These are phyloP conservation scores for Xenopus tropicalis DNA, from an alignment of 2,113 vertebrate genomes.

Conservation along the genomic window DNA sequence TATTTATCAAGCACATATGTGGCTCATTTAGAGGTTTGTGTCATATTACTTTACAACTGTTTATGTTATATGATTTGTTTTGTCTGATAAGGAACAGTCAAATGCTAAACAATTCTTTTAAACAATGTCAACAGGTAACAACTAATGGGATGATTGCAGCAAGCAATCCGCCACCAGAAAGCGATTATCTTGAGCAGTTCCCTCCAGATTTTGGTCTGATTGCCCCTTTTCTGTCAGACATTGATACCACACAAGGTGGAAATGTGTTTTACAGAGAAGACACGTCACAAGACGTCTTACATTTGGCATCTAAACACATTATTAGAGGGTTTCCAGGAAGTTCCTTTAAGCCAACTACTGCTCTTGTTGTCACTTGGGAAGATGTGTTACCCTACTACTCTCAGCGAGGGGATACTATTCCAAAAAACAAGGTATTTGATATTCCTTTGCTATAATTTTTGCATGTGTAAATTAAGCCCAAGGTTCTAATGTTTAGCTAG, in stretches of 20 bases:
- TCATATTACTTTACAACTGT: no score
- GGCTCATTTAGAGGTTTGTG: no score
- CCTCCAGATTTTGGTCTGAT: conserved; percentile 76
- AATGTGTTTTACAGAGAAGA: conserved; percentile 82
- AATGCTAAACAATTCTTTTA: no score
- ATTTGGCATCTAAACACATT: conserved; percentile 64
- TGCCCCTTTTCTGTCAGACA: conserved; percentile 79
- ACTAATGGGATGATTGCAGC: conserved; percentile 85
- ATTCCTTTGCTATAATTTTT: neutral
- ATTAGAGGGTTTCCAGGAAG: conserved; percentile 73
- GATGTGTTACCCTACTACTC: conserved; percentile 64
- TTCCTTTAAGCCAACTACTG: conserved; percentile 65
- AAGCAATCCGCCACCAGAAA: conserved; percentile 65
- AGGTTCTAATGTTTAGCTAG: no score
- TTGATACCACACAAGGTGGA: conserved; percentile 81
- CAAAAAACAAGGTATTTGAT: conserved; percentile 66
- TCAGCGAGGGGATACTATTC: conserved; percentile 48
- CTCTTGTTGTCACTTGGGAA: conserved; percentile 80
- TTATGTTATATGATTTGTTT: no score
- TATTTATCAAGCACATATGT: no score
- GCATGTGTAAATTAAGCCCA: no score
- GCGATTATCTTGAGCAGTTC: conserved; percentile 72
- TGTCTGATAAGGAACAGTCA: no score
- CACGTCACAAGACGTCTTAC: conserved; percentile 60
- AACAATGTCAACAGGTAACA: conserved; percentile 62